Evolutionary conservation across 92 coral and sea anemone genomes (phyloP).

Genomic region (Parazoanthus atlanticus): DNA sequence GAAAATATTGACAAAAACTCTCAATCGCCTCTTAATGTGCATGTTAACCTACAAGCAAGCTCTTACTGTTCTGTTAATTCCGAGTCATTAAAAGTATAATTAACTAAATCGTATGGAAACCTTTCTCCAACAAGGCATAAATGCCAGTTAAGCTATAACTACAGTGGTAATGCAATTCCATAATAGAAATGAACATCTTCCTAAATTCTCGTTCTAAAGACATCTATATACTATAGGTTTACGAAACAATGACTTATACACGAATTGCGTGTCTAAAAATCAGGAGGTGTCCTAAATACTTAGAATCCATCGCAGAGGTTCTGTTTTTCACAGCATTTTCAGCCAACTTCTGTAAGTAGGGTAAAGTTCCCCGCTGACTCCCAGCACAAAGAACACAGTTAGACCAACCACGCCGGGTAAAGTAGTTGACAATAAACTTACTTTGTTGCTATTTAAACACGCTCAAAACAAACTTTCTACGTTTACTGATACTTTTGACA

Average conservation of each 20-base stretch:
- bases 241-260: neutral
- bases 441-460: slow-evolving; percentile 35
- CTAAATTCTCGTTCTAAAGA: neutral
- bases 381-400: neutral
- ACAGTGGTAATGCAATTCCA: neutral
- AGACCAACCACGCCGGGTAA: slow-evolving; percentile 19
- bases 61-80: neutral
- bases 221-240: neutral
- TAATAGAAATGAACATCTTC: slow-evolving; percentile 7
- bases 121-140: slow-evolving; percentile 14
- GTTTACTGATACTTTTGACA: slow-evolving; percentile 34
- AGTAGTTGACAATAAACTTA: slow-evolving; percentile 27
- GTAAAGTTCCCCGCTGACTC: slow-evolving; percentile 16
- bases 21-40: slow-evolving; percentile 35
- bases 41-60: slow-evolving; percentile 44
- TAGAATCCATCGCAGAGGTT: neutral
- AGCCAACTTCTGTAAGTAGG: neutral
- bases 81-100: slow-evolving; percentile 16
- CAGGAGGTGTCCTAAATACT: neutral
- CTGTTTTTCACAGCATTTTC: slow-evolving; percentile 1
- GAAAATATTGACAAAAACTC: slow-evolving; percentile 63
- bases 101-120: slow-evolving; percentile 7
- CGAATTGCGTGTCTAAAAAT: neutral
- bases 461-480: slow-evolving; percentile 20
- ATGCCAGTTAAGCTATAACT: slow-evolving; percentile 2